Evolutionary conservation across 2,888 invertebrate species (phyloP).

Genomic region (Pediacus dermestoides): DNA sequence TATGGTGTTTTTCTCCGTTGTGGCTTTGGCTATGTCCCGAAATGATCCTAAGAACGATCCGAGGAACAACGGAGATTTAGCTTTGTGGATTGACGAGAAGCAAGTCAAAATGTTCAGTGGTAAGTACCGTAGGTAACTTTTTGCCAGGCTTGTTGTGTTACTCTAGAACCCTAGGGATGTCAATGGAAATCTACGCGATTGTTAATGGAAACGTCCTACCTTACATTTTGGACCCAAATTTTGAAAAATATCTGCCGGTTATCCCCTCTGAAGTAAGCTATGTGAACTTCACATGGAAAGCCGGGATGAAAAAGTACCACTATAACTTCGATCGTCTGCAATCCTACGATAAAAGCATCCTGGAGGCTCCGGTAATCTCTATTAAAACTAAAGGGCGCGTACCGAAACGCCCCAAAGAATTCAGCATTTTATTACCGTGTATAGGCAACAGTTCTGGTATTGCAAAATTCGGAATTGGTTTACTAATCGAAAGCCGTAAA

Average conservation of each 20-base stretch:
- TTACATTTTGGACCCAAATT: slow-evolving; percentile 84
- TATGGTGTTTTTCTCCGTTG: slow-evolving; percentile 29
- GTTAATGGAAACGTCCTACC: slow-evolving; percentile 80
- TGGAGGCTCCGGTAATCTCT: slow-evolving; percentile 83
- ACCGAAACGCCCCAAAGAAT: slow-evolving; percentile 83
- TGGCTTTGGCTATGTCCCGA: slow-evolving; percentile 34
- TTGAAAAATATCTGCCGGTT: slow-evolving; percentile 83
- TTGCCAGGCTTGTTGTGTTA: too few species aligned
- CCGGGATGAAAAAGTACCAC: slow-evolving; percentile 73
- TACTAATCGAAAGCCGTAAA: slow-evolving; percentile 77
- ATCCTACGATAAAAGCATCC: slow-evolving; percentile 77
- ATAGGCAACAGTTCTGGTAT: slow-evolving; percentile 84
- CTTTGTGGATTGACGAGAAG: slow-evolving; percentile 86
- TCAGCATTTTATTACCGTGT: slow-evolving; percentile 84
- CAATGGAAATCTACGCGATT: slow-evolving; percentile 88
- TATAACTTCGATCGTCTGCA: slow-evolving; percentile 85
- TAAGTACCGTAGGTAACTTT: slow-evolving; percentile 49
- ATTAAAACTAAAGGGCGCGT: slow-evolving; percentile 82
- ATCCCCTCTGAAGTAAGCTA: slow-evolving; percentile 90
- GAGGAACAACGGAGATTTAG: slow-evolving; percentile 60
- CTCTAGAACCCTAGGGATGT: slow-evolving; percentile 64
- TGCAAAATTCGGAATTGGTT: slow-evolving; percentile 81
- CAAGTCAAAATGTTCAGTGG: slow-evolving; percentile 90
- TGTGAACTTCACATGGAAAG: slow-evolving; percentile 89
- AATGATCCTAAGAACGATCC: slow-evolving; percentile 47